Evolutionary conservation across 2,888 invertebrate genomes (phyloP).

Genomic region (Caenorhabditis virilis): DNA sequence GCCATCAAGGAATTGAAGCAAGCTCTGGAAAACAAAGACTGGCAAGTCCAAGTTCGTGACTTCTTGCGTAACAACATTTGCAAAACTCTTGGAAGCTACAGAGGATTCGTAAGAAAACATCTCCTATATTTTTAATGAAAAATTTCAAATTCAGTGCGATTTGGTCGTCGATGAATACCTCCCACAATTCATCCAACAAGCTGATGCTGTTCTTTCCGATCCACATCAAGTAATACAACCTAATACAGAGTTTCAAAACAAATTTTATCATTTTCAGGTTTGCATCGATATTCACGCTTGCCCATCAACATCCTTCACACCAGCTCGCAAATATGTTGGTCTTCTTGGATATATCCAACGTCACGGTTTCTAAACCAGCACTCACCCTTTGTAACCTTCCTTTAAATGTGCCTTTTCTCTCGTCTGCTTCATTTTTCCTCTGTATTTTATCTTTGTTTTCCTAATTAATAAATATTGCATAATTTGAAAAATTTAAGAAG

Average conservation of each 20-base stretch:
- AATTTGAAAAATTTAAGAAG: too few relatives aligned
- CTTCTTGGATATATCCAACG: conserved; percentile 31
- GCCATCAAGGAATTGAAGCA: conserved; percentile 61
- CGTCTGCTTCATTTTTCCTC: too few relatives aligned
- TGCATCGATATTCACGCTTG: conserved; percentile 35
- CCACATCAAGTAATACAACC: conserved; percentile 45
- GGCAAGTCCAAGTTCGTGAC: conserved; percentile 46
- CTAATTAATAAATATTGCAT: too few relatives aligned
- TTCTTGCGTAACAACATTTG: conserved; percentile 59
- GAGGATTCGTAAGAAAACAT: conserved; percentile 51
- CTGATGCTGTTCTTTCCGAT: conserved; percentile 58
- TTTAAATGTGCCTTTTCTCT: background rate
- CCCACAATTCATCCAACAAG: conserved; percentile 64
- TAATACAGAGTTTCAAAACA: background rate
- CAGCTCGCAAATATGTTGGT: conserved; percentile 36
- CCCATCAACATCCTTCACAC: conserved; percentile 5
- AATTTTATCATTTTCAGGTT: conserved; percentile 15
- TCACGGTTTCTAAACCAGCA: conserved; percentile 16
- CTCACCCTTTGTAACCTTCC: background rate
- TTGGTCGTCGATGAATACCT: conserved; percentile 63
- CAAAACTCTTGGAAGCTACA: conserved; percentile 57
- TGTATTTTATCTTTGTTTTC: too few relatives aligned
- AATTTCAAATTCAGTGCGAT: conserved; percentile 52
- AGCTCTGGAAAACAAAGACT: conserved; percentile 54
- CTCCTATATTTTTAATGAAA: background rate